A percentile compares a stretch with the other conserved stretches of the same genome.
phyloP scores from a whole-genome alignment of 2,888 invertebrate genomes.

The Rotaria macrura region DNA sequence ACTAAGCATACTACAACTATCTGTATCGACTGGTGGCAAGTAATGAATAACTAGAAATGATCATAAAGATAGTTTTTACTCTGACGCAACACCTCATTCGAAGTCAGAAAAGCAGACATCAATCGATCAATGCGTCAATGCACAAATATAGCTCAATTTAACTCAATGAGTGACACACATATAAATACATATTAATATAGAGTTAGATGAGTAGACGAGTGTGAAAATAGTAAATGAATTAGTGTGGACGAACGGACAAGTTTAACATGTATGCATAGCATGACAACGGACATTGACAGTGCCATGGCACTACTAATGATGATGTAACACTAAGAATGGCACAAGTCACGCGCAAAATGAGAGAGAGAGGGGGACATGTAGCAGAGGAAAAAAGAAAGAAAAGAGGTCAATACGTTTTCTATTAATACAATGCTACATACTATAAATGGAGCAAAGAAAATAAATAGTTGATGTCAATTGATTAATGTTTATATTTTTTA shows the following conservation, averaged over 20 bases:
- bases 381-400: background rate
- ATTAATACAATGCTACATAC: background rate
- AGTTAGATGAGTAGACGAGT: background rate
- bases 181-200: background rate
- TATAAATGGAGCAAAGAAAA: background rate
- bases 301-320: background rate
- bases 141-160: background rate
- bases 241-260: background rate
- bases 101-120: background rate
- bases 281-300: background rate
- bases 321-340: background rate
- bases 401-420: background rate
- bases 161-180: background rate
- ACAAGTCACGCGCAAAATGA: background rate
- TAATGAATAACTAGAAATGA: background rate
- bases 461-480: background rate
- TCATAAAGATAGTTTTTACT: background rate
- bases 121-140: background rate
- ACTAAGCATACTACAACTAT: background rate
- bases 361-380: no score
- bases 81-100: background rate
- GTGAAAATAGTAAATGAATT: slow-evolving; percentile 4
- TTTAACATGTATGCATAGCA: background rate
- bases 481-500: background rate
- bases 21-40: background rate